Evolutionary conservation across 2,797 vertebrate species (phyloP).

Genomic region (Syncerus caffer): DNA sequence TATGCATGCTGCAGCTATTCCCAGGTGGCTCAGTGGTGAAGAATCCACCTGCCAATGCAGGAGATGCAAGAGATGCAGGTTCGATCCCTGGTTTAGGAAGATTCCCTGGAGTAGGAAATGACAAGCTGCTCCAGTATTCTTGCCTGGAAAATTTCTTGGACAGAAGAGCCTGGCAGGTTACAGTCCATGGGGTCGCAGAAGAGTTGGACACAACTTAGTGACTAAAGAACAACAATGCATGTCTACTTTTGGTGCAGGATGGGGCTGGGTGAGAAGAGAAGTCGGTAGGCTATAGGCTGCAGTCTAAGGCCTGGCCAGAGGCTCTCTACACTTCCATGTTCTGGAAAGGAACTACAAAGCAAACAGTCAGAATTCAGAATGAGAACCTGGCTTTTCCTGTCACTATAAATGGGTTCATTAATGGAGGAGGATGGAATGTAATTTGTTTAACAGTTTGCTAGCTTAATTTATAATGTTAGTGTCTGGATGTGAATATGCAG

Average conservation of each 20-base stretch:
- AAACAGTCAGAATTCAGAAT: background rate
- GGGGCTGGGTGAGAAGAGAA: background rate
- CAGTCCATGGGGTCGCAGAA: background rate
- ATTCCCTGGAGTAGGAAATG: background rate
- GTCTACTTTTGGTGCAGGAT: background rate
- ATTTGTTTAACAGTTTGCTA: background rate
- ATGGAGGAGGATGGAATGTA: background rate
- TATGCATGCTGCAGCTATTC: background rate
- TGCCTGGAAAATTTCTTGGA: background rate
- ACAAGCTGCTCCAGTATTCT: background rate
- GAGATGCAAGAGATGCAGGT: background rate
- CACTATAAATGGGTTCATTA: background rate
- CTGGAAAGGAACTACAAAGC: background rate
- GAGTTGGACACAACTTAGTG: rapidly evolving
- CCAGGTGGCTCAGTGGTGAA: background rate
- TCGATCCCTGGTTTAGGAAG: background rate
- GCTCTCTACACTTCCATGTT: background rate
- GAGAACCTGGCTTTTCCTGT: background rate
- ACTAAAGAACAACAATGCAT: background rate
- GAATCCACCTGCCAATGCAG: background rate
- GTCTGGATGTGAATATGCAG: background rate
- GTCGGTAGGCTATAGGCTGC: background rate
- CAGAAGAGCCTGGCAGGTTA: background rate
- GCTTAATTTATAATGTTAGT: background rate
- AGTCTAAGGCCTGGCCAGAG: background rate